phyloP scores from a whole-genome alignment of 2,797 vertebrate genomes.

The Sebastes iracundus region DNA sequence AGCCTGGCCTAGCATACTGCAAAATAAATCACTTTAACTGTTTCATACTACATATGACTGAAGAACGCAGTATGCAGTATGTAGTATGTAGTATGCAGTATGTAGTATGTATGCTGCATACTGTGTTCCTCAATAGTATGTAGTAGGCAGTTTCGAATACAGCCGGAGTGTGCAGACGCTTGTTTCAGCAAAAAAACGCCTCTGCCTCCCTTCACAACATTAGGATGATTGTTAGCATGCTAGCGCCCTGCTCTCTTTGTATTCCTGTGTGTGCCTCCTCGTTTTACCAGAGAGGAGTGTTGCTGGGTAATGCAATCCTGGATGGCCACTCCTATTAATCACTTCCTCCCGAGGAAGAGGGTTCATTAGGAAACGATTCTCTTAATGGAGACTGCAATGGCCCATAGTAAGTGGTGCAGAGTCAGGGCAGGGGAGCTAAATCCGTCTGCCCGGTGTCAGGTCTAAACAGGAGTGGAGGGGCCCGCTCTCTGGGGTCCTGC shows the following conservation, averaged over 20 bases:
- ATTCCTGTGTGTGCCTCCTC: conserved; percentile 48
- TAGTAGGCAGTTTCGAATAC: no score
- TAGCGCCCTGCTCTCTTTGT: conserved; percentile 48
- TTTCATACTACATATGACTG: no score
- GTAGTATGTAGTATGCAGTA: no score
- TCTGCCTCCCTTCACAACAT: conserved; percentile 6
- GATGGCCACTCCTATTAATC: conserved; percentile 71
- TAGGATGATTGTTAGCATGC: conserved; percentile 32
- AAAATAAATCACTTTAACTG: no score
- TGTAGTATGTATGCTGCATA: no score
- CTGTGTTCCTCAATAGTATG: no score
- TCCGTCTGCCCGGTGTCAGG: conserved; percentile 60
- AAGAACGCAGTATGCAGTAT: no score
- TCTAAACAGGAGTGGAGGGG: conserved; percentile 37
- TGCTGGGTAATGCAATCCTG: conserved; percentile 65
- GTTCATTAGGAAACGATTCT: conserved; percentile 80
- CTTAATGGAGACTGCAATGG: conserved; percentile 75
- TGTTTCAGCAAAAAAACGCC: background rate
- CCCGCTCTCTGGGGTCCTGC: conserved; percentile 33
- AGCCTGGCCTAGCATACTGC: no score
- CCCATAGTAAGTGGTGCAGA: conserved; percentile 67
- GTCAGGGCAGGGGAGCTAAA: conserved; percentile 62
- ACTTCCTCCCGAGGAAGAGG: conserved; percentile 69
- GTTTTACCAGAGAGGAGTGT: conserved; percentile 29
- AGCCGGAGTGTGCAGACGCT: background rate